phyloP scores from a whole-genome alignment of 2,797 vertebrate genomes.

The Esox masquinongy region DNA sequence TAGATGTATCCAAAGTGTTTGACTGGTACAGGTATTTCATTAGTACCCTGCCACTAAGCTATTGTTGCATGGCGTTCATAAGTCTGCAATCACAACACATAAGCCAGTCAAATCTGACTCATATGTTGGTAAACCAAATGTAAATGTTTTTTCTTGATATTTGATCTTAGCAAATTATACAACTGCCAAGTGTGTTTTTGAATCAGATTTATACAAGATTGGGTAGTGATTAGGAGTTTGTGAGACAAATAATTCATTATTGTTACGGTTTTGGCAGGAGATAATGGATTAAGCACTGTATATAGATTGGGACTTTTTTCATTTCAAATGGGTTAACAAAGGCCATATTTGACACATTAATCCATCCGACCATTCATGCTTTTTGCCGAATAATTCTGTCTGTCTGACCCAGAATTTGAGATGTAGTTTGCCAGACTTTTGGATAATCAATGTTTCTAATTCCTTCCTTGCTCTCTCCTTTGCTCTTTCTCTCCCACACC shows the following conservation, averaged over 20 bases:
- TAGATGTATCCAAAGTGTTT: too few relatives aligned
- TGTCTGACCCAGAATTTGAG: background rate
- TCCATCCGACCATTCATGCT: background rate
- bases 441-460: background rate
- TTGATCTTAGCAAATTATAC: background rate
- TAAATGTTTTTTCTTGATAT: background rate
- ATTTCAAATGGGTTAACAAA: slow-evolving; percentile 3
- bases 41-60: background rate
- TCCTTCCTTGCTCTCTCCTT: background rate
- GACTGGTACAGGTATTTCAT: background rate
- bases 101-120: background rate
- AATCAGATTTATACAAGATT: background rate
- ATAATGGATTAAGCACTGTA: background rate
- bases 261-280: background rate
- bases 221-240: background rate
- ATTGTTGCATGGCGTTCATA: background rate
- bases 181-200: background rate
- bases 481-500: background rate
- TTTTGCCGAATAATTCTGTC: background rate
- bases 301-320: background rate
- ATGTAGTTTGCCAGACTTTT: background rate
- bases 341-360: background rate
- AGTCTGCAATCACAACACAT: background rate
- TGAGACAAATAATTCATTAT: background rate
- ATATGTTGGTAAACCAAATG: background rate